Base-by-base conservation (phyloP, 2,113 vertebrate genomes). In the Perognathus longimembris region DNA sequence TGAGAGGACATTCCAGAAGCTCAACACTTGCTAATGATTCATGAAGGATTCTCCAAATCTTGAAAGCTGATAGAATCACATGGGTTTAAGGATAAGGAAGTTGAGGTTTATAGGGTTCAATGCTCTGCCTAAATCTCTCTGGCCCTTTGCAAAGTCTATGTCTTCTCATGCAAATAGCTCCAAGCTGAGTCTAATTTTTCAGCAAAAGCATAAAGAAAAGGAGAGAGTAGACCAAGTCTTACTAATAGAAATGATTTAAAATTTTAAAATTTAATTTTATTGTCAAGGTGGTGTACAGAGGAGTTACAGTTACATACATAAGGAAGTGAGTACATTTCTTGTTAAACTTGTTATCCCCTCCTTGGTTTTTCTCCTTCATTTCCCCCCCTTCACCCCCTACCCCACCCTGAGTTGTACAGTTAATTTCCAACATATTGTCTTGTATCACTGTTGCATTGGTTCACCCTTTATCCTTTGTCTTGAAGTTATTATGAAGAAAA, bases 111-210 rank as follows among this genome's bases (percentile, higher is more conserved):
- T 28, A 38, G 40, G 34, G 7, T 75, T 63, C 42, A 64, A 28
- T 61, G 32, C 4, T 30, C 73, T 40, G 66, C 34, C 20, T 64
- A 32, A 21, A 54, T 50, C 32, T 36, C 75, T 40, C 32, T 36
- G 74, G 61, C 45, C 45, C 45, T 34, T 3, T n/a, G n/a, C n/a
- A n/a, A 38, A 18, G 45, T 64, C 76, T 1, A n/a, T 2, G 17
- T 45, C 24, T 15, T 38, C 42, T 59, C 79, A 30, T 21, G 30
- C 67, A 32, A 10, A 85, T 36, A 80, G 36, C 32, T 88, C 36
- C 59, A 75, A 82, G 75, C 45, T 94, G 42, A 66, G 57, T 75
- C 67, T 79, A n/a, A 85, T 93, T 86, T 91, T 66, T 82, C 63
- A 76, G n/a, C 28, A 71, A 75, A 71, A 59, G 18, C 45, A 54